Conservation (phyloP, 2,113 vertebrate genomes). For the Vulpes ferrilata region DNA sequence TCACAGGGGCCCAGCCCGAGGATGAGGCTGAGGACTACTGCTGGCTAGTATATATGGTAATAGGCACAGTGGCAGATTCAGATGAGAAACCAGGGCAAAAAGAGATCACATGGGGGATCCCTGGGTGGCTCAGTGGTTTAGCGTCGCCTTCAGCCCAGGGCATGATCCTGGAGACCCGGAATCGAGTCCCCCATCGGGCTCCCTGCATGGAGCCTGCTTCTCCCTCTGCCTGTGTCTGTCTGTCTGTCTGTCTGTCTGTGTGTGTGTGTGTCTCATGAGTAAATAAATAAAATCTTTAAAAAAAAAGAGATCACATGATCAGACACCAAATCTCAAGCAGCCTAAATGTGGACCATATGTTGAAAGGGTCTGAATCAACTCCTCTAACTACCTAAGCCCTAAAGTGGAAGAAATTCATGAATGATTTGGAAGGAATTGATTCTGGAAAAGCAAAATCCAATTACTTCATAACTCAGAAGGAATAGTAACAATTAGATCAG, state of each 20-base stretch:
- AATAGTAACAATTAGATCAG: neutral
- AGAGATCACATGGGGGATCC: too few relatives aligned
- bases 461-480: neutral
- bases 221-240: too few relatives aligned
- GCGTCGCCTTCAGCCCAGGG: too few relatives aligned
- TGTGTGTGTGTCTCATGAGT: too few relatives aligned
- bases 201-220: too few relatives aligned
- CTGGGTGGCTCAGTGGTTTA: too few relatives aligned
- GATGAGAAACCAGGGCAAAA: neutral
- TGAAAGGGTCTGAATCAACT: neutral
- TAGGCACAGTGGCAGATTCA: neutral
- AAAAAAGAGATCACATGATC: neutral
- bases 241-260: too few relatives aligned
- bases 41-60: rapidly evolving
- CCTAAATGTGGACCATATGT: neutral
- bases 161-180: too few relatives aligned
- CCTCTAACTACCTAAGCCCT: neutral
- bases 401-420: neutral
- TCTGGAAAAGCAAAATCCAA: neutral
- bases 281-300: too few relatives aligned
- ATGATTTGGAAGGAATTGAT: neutral
- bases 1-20: neutral
- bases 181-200: too few relatives aligned
- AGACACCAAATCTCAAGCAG: neutral
- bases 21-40: neutral